Evolutionary conservation across 2,797 vertebrate genomes (phyloP).

Genomic region (Neosilurus hyrtlii): DNA sequence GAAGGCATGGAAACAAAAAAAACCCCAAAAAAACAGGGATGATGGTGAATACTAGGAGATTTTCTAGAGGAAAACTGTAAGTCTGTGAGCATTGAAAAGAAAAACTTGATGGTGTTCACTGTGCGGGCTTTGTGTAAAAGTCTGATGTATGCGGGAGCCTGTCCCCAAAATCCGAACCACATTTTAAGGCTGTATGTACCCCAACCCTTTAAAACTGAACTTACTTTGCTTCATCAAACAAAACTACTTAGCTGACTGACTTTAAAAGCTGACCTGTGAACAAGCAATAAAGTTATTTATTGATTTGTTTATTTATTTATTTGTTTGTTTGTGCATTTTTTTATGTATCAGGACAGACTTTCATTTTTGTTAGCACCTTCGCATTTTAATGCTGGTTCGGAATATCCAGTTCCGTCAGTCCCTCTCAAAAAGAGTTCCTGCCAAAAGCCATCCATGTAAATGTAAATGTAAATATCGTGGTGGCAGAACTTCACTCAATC

Average conservation of each 20-base stretch:
- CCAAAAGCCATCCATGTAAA: background rate
- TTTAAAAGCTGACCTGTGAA: background rate
- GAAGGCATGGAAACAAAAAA: background rate
- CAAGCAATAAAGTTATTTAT: background rate
- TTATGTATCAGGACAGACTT: background rate
- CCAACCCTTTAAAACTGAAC: background rate
- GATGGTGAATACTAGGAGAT: conserved; percentile 1
- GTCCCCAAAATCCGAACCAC: background rate
- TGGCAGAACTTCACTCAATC: conserved; percentile 5
- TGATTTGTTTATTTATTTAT: background rate
- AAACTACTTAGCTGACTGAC: background rate
- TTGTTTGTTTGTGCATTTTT: background rate
- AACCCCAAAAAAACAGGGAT: background rate
- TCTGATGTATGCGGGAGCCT: background rate
- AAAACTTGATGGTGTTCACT: background rate
- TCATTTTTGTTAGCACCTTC: background rate
- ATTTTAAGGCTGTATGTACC: background rate
- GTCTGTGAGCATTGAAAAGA: background rate
- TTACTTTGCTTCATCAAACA: background rate
- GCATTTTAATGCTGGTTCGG: background rate
- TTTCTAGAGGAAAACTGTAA: background rate
- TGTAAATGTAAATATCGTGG: background rate
- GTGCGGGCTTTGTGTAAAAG: background rate
- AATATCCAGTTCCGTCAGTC: background rate
- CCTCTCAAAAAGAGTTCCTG: background rate